These are phyloP conservation scores for Ceratoteleas bidentatus DNA, from an alignment of 1,140 invertebrate species.

Conservation along the genomic window DNA sequence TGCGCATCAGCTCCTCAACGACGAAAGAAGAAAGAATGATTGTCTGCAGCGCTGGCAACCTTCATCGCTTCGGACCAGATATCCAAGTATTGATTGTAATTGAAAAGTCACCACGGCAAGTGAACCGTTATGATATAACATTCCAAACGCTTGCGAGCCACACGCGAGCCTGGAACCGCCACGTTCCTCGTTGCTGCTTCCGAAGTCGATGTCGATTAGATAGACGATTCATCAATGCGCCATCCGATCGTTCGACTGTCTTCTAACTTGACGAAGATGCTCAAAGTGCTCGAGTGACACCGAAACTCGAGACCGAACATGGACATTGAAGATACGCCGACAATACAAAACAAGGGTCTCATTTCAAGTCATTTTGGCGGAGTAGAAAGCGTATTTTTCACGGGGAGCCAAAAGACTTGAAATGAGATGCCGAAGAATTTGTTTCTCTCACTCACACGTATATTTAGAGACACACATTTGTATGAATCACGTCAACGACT, in stretches of 20 bases:
- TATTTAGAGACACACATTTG: conserved; percentile 1
- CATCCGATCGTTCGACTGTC: conserved; percentile 49
- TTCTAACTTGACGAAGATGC: conserved; percentile 49
- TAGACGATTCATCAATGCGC: conserved; percentile 34
- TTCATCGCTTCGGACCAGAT: conserved; percentile 32
- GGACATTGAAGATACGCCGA: no score
- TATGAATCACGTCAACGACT: conserved; percentile 46
- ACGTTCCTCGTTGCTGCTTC: conserved; percentile 65
- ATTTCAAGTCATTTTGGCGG: no score
- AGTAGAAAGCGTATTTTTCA: no score
- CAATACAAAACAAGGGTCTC: no score
- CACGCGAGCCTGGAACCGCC: conserved; percentile 62
- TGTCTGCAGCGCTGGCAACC: conserved; percentile 10
- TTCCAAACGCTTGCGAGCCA: conserved; percentile 73
- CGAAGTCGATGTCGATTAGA: conserved; percentile 50
- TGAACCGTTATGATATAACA: conserved; percentile 71
- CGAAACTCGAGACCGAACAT: conserved; percentile 15
- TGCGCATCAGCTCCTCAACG: conserved; percentile 51
- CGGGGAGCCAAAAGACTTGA: no score
- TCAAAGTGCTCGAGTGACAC: conserved; percentile 35
- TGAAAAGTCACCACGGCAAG: conserved; percentile 19
- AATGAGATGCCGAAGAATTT: no score
- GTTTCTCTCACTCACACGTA: not conserved
- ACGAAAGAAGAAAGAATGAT: not conserved
- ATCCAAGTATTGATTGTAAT: not conserved